Conservation (phyloP, 2,113 vertebrate species). For the Zeus faber region DNA sequence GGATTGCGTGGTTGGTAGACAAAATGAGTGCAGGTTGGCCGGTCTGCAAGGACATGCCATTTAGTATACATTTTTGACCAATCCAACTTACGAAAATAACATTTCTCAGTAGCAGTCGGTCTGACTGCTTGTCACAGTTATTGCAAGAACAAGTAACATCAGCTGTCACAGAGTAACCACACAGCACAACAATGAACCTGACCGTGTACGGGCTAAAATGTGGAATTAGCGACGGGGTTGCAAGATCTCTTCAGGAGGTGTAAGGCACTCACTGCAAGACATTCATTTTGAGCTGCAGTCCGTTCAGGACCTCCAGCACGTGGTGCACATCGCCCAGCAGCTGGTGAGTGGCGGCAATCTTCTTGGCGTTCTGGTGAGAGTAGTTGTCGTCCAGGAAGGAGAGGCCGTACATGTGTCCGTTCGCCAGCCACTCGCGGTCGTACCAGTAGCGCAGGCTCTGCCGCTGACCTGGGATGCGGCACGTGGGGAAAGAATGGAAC, state of each 20-base stretch:
- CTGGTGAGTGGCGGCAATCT: constrained; percentile 95
- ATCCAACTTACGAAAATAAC: too few species aligned
- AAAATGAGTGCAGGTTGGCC: too few species aligned
- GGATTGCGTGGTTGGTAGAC: too few species aligned
- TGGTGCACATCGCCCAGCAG: constrained; percentile 93
- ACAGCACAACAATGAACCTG: too few species aligned
- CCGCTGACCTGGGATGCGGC: constrained; percentile 82
- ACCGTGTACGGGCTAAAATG: too few species aligned
- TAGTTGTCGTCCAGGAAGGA: constrained; percentile 94
- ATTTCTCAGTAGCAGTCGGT: too few species aligned
- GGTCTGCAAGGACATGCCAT: too few species aligned
- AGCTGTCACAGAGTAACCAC: too few species aligned
- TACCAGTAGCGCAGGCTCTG: constrained; percentile 94
- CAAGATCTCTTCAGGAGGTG: neutral
- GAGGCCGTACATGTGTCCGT: constrained; percentile 91
- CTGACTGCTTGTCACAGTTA: too few species aligned
- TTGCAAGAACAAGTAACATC: too few species aligned
- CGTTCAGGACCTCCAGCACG: constrained; percentile 89
- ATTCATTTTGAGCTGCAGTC: constrained; percentile 95
- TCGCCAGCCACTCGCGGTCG: constrained; percentile 92
- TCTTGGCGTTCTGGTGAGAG: constrained; percentile 94
- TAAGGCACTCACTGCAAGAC: constrained; percentile 85
- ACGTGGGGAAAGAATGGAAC: neutral
- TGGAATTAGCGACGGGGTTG: too few species aligned
- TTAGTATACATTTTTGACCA: too few species aligned